phyloP scores from a whole-genome alignment of 1,140 invertebrate species.

The Diachasmimorpha longicaudata region DNA sequence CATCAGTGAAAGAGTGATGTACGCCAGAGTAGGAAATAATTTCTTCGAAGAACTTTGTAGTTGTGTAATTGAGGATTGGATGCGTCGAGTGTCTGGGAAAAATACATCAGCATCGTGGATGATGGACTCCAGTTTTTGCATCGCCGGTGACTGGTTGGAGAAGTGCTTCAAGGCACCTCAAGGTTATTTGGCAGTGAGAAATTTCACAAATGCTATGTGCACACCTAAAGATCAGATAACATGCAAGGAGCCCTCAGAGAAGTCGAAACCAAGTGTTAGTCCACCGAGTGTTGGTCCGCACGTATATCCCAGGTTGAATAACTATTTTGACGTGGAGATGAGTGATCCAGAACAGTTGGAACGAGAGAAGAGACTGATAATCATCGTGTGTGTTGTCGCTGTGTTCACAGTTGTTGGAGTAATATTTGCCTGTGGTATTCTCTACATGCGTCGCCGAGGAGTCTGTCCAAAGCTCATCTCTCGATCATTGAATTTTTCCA shows the following conservation, averaged over 20 bases:
- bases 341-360: constrained; percentile 54
- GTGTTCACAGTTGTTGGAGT: constrained; percentile 61
- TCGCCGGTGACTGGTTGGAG: constrained; percentile 65
- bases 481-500: constrained; percentile 43
- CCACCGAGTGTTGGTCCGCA: constrained; percentile 57
- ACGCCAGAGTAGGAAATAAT: constrained; percentile 66
- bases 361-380: constrained; percentile 58
- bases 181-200: constrained; percentile 68
- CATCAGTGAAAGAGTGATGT: constrained; percentile 59
- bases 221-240: constrained; percentile 49
- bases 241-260: constrained; percentile 45
- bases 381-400: constrained; percentile 61
- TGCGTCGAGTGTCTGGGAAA: constrained; percentile 60
- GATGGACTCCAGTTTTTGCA: constrained; percentile 69
- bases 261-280: constrained; percentile 47
- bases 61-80: constrained; percentile 68
- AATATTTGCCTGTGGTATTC: constrained; percentile 60
- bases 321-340: constrained; percentile 57
- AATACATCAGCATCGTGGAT: constrained; percentile 51
- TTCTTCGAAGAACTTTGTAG: constrained; percentile 69
- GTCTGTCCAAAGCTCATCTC: constrained; percentile 61
- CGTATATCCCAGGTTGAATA: constrained; percentile 51
- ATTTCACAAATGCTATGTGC: constrained; percentile 70
- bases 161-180: constrained; percentile 70
- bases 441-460: constrained; percentile 65